Percentiles rank a stretch among this genome's conserved stretches.
These are phyloP conservation scores for Brachirus orientalis DNA, from an alignment of 2,113 vertebrate genomes.

Conservation along the genomic window DNA sequence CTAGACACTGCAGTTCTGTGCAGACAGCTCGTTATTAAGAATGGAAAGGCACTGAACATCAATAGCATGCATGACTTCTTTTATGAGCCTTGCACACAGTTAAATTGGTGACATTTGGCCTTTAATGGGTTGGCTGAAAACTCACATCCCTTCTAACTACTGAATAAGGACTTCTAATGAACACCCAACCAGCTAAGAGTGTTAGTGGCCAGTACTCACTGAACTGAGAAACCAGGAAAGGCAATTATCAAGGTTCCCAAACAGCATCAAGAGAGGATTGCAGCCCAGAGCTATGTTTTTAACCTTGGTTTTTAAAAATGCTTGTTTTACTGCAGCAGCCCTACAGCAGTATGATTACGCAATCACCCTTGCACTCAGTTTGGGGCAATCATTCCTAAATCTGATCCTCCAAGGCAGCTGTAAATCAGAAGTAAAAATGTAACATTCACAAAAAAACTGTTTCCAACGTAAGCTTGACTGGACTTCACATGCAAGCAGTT, in stretches of 20 bases:
- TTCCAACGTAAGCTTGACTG: constrained; percentile 2
- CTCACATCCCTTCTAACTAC: constrained; percentile 76
- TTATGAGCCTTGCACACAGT: constrained; percentile 74
- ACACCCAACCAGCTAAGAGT: constrained; percentile 70
- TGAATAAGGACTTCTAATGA: constrained; percentile 81
- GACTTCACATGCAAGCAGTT: constrained; percentile 35
- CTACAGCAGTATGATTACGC: constrained; percentile 54
- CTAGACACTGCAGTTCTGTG: constrained; percentile 48
- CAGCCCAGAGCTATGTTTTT: constrained; percentile 66
- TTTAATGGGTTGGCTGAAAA: constrained; percentile 78
- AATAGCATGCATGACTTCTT: constrained; percentile 76
- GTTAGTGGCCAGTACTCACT: constrained; percentile 70
- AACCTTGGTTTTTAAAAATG: constrained; percentile 63
- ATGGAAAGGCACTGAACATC: constrained; percentile 75
- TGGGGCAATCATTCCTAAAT: constrained; percentile 14
- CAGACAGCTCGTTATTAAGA: constrained; percentile 67
- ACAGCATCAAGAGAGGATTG: constrained; percentile 60
- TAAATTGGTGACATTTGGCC: constrained; percentile 80
- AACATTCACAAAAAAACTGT: not conserved
- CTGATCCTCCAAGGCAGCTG: constrained; percentile 7
- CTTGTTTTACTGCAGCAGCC: constrained; percentile 40
- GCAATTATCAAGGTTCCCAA: constrained; percentile 76
- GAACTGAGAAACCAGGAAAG: constrained; percentile 74
- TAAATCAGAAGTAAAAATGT: constrained; percentile 14
- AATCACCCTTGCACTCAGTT: constrained; percentile 36